Conservation (phyloP, 2,113 vertebrate genomes). For the Tylochromis polylepis region DNA sequence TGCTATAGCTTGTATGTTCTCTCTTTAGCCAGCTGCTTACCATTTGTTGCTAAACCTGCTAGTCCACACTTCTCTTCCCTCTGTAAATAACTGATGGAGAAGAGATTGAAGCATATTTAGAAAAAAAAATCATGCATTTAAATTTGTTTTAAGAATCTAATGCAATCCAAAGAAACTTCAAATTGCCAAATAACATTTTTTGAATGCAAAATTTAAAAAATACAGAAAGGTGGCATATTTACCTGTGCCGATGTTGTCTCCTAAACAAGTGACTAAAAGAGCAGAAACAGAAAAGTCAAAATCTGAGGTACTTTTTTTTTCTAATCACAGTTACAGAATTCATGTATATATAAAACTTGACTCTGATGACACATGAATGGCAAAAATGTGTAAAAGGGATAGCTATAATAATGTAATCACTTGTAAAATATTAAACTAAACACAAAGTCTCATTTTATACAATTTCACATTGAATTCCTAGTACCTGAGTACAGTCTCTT, state of each 20-base stretch:
- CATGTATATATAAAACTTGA: background rate
- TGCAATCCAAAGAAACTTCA: background rate
- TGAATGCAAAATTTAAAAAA: background rate
- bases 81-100: slow-evolving; percentile 83
- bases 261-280: slow-evolving; percentile 85
- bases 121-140: background rate
- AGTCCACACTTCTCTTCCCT: slow-evolving; percentile 81
- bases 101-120: background rate
- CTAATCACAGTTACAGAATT: background rate
- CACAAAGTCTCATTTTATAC: background rate
- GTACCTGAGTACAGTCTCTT: slow-evolving; percentile 89
- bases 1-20: rapidly evolving
- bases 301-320: background rate
- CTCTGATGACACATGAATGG: background rate
- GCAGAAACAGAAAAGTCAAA: slow-evolving; percentile 10
- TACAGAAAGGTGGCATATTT: background rate
- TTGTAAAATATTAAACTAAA: background rate
- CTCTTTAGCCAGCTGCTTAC: background rate
- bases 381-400: background rate
- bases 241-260: slow-evolving; percentile 84
- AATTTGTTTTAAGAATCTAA: background rate
- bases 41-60: background rate
- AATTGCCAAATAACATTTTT: background rate
- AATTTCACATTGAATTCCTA: background rate
- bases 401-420: background rate